These are phyloP conservation scores for Mycalesis mineus DNA, from an alignment of 2,888 invertebrate species.

Conservation along the genomic window DNA sequence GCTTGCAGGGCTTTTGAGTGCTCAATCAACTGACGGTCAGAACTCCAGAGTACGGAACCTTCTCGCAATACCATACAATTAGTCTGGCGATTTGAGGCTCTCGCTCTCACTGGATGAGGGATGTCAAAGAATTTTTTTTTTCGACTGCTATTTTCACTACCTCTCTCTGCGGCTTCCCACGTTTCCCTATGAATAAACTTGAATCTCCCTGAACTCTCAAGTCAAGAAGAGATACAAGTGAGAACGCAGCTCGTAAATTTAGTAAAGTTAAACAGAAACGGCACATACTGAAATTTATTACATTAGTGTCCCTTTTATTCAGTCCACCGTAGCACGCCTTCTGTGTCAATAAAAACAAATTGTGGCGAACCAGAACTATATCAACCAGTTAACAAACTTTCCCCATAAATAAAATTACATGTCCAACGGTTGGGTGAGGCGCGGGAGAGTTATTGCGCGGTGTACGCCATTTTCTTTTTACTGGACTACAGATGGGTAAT, in stretches of 20 bases:
- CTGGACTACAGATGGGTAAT: neutral
- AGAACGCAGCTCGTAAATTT: neutral
- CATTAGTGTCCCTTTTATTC: neutral
- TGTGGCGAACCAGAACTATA: neutral
- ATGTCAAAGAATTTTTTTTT: no score
- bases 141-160: no score
- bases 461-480: neutral
- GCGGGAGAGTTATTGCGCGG: neutral
- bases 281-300: neutral
- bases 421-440: neutral
- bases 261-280: neutral
- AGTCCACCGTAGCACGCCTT: neutral
- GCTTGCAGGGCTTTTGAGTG: no score
- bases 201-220: no score
- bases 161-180: no score
- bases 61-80: no score
- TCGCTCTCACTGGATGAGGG: no score
- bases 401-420: conserved; percentile 6
- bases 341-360: conserved; percentile 7
- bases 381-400: conserved; percentile 4
- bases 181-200: no score
- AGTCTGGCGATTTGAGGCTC: no score
- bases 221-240: no score
- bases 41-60: no score
- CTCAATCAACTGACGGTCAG: no score